These are phyloP conservation scores for Jaculus jaculus DNA, from an alignment of 2,113 vertebrate species.

Conservation along the genomic window DNA sequence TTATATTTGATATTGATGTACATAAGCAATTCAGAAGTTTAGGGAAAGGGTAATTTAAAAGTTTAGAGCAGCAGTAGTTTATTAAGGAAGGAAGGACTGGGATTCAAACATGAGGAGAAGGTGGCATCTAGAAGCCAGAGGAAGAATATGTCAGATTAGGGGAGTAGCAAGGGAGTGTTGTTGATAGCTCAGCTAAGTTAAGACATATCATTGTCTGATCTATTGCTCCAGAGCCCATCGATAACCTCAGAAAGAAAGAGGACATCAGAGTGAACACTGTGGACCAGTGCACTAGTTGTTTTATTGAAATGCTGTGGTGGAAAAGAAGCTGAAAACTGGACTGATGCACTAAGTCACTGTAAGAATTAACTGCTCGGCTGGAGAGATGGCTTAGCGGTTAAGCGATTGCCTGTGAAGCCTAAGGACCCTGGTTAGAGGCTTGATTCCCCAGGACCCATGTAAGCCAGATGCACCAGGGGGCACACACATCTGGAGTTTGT, in stretches of 20 bases:
- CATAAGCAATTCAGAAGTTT: background rate
- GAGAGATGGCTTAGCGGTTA: no score
- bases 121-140: background rate
- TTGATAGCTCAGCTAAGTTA: background rate
- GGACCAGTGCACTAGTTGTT: background rate
- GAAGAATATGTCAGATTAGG: background rate
- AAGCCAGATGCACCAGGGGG: no score
- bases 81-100: background rate
- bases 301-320: background rate
- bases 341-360: no score
- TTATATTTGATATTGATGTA: background rate
- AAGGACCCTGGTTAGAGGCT: no score
- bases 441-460: no score
- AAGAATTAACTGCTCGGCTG: no score
- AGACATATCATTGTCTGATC: background rate
- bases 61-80: background rate
- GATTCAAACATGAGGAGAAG: background rate
- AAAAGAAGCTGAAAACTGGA: no score
- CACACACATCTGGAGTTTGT: no score
- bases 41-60: background rate
- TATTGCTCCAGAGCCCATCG: background rate
- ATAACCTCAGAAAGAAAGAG: background rate
- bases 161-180: background rate
- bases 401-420: no score
- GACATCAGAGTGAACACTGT: background rate